Evolutionary conservation across 2,797 vertebrate genomes (phyloP).

Genomic region (Sphenopsis melanotis): DNA sequence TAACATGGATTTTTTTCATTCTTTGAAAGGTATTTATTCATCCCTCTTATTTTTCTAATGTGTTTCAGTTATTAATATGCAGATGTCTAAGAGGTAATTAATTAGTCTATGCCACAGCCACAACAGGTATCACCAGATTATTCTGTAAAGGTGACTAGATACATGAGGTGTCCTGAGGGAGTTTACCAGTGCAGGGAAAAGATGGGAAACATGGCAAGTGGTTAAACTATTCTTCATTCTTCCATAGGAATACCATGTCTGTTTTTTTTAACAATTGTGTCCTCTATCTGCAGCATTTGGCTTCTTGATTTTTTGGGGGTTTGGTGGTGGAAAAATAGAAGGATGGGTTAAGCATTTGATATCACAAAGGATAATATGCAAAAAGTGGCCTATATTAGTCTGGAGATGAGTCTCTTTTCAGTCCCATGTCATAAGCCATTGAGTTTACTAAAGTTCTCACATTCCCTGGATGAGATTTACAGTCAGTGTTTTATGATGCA

Average conservation of each 20-base stretch:
- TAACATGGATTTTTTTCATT: neutral
- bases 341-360: neutral
- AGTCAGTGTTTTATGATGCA: neutral
- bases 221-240: neutral
- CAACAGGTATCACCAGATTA: neutral
- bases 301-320: neutral
- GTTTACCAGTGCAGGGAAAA: neutral
- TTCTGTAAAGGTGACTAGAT: neutral
- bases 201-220: neutral
- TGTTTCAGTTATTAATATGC: neutral
- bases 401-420: neutral
- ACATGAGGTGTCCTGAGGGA: neutral
- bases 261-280: neutral
- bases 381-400: neutral
- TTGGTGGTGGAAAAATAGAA: neutral
- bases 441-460: slow-evolving; percentile 35
- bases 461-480: slow-evolving; percentile 5
- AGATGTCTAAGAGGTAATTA: neutral
- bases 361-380: neutral
- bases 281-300: neutral
- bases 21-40: neutral
- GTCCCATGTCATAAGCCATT: neutral
- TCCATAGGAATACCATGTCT: neutral
- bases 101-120: neutral
- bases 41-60: neutral